Percentiles rank a stretch among this genome's conserved stretches.
Conservation (phyloP, 2,888 invertebrate genomes). For the Bibio marci region DNA sequence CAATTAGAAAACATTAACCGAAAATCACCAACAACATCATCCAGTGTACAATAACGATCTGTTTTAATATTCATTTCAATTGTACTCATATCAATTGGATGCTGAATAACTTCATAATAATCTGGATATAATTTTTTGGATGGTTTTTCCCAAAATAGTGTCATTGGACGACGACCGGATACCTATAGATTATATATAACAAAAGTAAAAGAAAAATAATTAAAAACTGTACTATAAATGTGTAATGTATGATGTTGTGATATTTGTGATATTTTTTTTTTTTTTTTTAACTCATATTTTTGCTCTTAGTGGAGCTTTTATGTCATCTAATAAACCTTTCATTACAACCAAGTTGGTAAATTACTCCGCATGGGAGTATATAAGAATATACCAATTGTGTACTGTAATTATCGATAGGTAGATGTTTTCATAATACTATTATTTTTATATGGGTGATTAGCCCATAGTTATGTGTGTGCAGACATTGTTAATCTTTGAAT, state of each 20-base stretch:
- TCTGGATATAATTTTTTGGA: constrained; percentile 88
- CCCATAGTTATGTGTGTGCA: no score
- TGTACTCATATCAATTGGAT: constrained; percentile 87
- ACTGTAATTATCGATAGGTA: no score
- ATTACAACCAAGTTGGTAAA: no score
- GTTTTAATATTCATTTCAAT: constrained; percentile 83
- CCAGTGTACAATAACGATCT: constrained; percentile 64
- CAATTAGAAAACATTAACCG: constrained; percentile 96
- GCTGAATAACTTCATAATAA: constrained; percentile 85
- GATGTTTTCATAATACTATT: no score
- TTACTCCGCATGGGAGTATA: no score
- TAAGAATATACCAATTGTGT: no score
- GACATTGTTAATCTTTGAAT: no score
- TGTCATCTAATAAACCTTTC: no score
- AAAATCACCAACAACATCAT: constrained; percentile 74
- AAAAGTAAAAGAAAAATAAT: not conserved
- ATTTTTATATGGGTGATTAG: no score
- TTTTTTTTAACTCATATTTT: not conserved
- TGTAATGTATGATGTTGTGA: constrained; percentile 9
- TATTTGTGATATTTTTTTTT: not conserved
- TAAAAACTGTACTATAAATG: constrained; percentile 2
- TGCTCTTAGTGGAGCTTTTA: no score
- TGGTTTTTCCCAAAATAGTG: constrained; percentile 92
- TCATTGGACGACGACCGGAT: constrained; percentile 70
- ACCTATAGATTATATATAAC: constrained; percentile 4